Evolutionary conservation across 2,888 invertebrate species (phyloP).

Genomic region (Drosophila pseudotakahashii): DNA sequence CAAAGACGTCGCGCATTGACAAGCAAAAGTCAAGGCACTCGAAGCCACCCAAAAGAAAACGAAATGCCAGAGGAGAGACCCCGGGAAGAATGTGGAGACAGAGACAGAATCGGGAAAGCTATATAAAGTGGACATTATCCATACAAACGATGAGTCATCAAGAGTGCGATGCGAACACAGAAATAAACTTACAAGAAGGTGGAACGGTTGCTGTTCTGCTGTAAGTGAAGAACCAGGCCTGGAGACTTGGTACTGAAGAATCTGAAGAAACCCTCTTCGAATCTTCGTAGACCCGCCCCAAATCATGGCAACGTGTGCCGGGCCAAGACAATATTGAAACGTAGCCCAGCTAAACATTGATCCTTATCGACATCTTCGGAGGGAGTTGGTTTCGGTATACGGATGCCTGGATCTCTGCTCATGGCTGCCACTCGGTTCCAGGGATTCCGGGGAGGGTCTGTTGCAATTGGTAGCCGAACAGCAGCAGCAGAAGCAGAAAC

Average conservation of each 20-base stretch:
- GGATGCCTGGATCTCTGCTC: not conserved
- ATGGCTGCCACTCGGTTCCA: constrained; percentile 18
- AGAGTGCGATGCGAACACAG: not conserved
- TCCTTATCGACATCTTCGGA: constrained; percentile 78
- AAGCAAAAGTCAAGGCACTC: constrained; percentile 79
- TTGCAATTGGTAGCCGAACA: constrained; percentile 69
- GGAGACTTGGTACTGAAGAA: too few species aligned
- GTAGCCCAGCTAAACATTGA: constrained; percentile 78
- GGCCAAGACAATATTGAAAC: constrained; percentile 64
- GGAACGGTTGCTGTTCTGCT: constrained; percentile 19
- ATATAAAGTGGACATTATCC: constrained; percentile 50
- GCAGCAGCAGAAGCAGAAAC: constrained; percentile 57
- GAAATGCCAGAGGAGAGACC: constrained; percentile 10
- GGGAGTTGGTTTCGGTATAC: constrained; percentile 12
- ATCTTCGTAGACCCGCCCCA: constrained; percentile 60
- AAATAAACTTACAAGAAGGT: constrained; percentile 8
- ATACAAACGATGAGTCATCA: constrained; percentile 38
- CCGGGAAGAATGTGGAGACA: not conserved
- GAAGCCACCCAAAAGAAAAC: constrained; percentile 64
- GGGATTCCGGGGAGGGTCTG: constrained; percentile 11
- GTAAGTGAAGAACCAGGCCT: constrained; percentile 11
- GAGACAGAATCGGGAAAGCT: constrained; percentile 39
- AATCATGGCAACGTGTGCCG: constrained; percentile 63
- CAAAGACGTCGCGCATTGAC: constrained; percentile 78
- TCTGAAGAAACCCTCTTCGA: not conserved